Evolutionary conservation across 2,888 invertebrate species (phyloP), one percentile per base, ranked within the genome.

Genomic region (Pachycephus smyrnensis): DNA sequence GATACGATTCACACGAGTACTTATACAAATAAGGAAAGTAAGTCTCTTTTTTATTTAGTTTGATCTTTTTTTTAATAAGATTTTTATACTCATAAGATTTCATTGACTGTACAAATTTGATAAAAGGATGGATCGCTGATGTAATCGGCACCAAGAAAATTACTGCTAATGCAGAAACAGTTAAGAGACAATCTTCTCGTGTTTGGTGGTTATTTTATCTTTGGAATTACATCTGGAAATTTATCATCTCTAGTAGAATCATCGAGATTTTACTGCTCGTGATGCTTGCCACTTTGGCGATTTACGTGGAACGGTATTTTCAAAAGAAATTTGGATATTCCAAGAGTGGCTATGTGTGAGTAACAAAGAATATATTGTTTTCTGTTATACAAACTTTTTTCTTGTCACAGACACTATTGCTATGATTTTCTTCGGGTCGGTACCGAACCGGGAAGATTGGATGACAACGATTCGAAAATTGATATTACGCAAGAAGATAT

Each of bases 1-100:
- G 85, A 85, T 77, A 73, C 80, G 55, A 71, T 82, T 32, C 81
- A 82, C 3, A 77, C 82, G 23, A 77, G 78, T 75, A 69, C 80
- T 68, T 79, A 78, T 35, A 15, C 78, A n/a, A 79, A 77, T 15
- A 77, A 73, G 78, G 83, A 81, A 31, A 32, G 78, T 76, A 74
- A 36, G 37, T n/a, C 33, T 36, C 33, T 74, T 30, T 35, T 40
- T 23, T 9, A 0, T 36, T 6, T 35, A 36, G 33, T 32, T 37
- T 33, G 12, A 74, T 12, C 35, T 35, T 36, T 37, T 12, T 33
- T 12, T 68, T 35, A 30, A 32, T 11, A 33, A 69, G 23, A 23
- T 12, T 33, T 69, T 69, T 31, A 12, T 68, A 23, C 31, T 1
- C 23, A n/a, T 68, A 31, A 55, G 68, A 30, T 73, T 73, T 71